Evolutionary conservation across 2,113 vertebrate species (phyloP).

Genomic region (Melanerpes aurifrons): DNA sequence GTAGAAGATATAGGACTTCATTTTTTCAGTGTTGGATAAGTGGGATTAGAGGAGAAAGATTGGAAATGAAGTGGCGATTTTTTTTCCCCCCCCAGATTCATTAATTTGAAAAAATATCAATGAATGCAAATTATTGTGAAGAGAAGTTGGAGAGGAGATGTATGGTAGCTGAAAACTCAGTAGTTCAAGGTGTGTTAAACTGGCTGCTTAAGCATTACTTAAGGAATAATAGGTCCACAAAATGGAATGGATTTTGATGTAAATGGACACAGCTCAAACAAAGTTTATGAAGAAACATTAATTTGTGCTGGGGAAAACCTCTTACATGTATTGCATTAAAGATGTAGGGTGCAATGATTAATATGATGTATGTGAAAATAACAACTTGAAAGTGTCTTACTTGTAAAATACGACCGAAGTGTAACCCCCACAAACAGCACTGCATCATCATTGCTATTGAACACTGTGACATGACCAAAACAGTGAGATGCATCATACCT

Average conservation of each 20-base stretch:
- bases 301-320: constrained; percentile 11
- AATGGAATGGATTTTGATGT: background rate
- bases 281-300: background rate
- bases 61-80: background rate
- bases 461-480: background rate
- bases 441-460: background rate
- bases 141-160: background rate
- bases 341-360: background rate
- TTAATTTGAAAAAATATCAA: background rate
- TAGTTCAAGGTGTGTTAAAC: background rate
- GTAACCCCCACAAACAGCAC: background rate
- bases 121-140: background rate
- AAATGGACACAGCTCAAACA: background rate
- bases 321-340: background rate
- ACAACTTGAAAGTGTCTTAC: background rate
- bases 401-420: background rate
- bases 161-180: background rate
- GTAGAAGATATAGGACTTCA: background rate
- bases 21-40: background rate
- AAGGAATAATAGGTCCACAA: background rate
- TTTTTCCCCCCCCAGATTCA: background rate
- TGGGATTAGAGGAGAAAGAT: background rate
- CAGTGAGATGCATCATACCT: background rate
- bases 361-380: background rate
- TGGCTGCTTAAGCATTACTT: background rate